Percentiles rank a stretch among this genome's conserved stretches.
These are phyloP conservation scores for Pollimyrus isidori DNA, from an alignment of 2,113 vertebrate genomes.

Conservation along the genomic window DNA sequence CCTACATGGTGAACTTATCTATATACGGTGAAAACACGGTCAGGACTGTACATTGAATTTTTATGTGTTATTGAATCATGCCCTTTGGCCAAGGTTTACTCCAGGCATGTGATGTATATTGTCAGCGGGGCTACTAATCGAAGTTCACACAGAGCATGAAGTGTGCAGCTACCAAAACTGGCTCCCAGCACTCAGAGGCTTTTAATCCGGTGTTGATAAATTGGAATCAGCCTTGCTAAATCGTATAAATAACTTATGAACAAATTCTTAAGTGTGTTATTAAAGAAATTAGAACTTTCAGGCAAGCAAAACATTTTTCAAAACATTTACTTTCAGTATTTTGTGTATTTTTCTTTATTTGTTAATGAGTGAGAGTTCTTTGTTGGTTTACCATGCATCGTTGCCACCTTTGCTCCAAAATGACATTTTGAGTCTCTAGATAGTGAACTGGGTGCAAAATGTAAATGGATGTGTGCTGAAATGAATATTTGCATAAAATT, in stretches of 20 bases:
- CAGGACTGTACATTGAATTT: not conserved
- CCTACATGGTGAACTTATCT: not conserved
- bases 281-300: not conserved
- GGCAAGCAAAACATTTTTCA: not conserved
- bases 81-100: not conserved
- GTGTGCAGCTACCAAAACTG: not conserved
- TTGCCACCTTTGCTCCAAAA: not conserved
- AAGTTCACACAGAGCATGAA: not conserved
- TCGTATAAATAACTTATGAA: not conserved
- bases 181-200: not conserved
- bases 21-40: not conserved
- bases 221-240: not conserved
- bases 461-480: not conserved
- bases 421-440: not conserved
- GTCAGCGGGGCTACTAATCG: not conserved
- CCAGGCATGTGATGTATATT: not conserved
- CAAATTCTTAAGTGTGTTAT: not conserved
- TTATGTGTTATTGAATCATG: not conserved
- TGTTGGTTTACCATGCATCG: not conserved
- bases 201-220: not conserved
- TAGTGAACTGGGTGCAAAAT: not conserved
- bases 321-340: too few species aligned
- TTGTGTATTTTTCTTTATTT: not conserved
- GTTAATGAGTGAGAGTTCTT: not conserved
- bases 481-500: not conserved